A percentile compares a stretch with the other conserved stretches of the same genome.
Conservation (phyloP, 2,797 vertebrate species). For the Acrossocheilus wenchowensis region DNA sequence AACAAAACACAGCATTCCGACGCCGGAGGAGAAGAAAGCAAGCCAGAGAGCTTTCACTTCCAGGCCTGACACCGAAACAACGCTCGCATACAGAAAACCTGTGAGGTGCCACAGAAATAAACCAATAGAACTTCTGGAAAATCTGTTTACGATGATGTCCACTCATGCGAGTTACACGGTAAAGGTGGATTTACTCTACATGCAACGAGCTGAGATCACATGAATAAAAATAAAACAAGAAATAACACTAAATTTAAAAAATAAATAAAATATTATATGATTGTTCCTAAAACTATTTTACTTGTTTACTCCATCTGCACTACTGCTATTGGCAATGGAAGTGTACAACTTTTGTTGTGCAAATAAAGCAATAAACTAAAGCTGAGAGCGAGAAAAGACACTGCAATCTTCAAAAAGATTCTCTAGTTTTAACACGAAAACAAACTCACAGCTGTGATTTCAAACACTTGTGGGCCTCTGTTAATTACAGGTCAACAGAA, state of each 20-base stretch:
- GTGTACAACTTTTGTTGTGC: too few species aligned
- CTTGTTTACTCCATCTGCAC: too few species aligned
- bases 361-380: too few species aligned
- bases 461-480: not conserved
- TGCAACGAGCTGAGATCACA: not conserved
- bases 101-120: not conserved
- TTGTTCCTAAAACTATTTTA: too few species aligned
- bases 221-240: not conserved
- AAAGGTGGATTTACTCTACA: not conserved
- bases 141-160: not conserved
- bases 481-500: not conserved
- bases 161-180: not conserved
- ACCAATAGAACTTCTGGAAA: not conserved
- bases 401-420: too few species aligned
- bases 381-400: too few species aligned
- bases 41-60: conserved; percentile 31
- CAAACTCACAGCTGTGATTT: not conserved
- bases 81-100: not conserved
- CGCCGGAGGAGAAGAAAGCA: conserved; percentile 58
- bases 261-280: too few species aligned
- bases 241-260: too few species aligned
- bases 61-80: not conserved
- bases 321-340: too few species aligned
- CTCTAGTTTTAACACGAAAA: too few species aligned
- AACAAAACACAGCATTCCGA: conserved; percentile 74